Percentiles rank a stretch among this genome's conserved stretches.
Evolutionary conservation across 2,888 invertebrate species (phyloP).

Genomic region (Osedax fenrisi): DNA sequence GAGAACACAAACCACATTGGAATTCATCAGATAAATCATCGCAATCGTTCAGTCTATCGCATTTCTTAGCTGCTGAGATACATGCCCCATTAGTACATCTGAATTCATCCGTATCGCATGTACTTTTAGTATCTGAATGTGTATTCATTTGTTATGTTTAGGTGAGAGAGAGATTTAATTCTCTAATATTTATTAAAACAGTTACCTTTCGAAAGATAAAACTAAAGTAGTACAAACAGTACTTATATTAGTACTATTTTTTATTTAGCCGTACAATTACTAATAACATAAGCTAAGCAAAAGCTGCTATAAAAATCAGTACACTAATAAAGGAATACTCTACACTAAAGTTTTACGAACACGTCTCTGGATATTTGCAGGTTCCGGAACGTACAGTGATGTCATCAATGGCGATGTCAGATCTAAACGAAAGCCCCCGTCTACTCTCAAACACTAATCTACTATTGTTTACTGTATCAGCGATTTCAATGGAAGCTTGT

Average conservation of each 20-base stretch:
- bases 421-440: neutral
- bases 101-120: constrained; percentile 26
- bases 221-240: too few relatives aligned
- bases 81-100: constrained; percentile 25
- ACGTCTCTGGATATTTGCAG: neutral
- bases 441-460: neutral
- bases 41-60: constrained; percentile 62
- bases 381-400: constrained; percentile 6
- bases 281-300: too few relatives aligned
- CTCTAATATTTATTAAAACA: too few relatives aligned
- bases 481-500: neutral
- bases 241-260: too few relatives aligned
- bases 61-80: constrained; percentile 57
- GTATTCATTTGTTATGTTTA: too few relatives aligned
- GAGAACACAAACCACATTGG: constrained; percentile 59
- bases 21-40: constrained; percentile 59
- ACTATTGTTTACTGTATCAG: too few relatives aligned
- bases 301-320: too few relatives aligned
- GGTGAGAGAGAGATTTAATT: too few relatives aligned
- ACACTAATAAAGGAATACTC: too few relatives aligned
- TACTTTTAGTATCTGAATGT: neutral
- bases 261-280: too few relatives aligned
- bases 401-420: constrained; percentile 21
- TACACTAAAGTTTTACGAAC: too few relatives aligned
- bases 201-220: too few relatives aligned